phyloP scores from a whole-genome alignment of 1,140 invertebrate species.

The Agrypnia vestita region DNA sequence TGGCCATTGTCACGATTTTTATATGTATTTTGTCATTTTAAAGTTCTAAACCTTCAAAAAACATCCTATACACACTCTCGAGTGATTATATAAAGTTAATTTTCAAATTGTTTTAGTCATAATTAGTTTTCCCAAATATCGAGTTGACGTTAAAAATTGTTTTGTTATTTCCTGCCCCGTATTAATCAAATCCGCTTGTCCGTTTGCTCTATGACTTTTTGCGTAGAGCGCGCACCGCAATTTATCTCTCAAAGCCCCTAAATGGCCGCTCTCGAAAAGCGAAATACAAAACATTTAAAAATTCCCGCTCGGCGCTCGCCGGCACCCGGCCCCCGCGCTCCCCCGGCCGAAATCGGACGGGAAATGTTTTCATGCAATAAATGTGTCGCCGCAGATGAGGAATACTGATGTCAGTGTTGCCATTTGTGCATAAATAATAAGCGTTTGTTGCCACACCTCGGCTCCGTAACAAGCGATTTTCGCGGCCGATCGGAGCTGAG shows the following conservation, averaged over 20 bases:
- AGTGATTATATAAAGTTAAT: too few relatives aligned
- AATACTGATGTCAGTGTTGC: constrained; percentile 37
- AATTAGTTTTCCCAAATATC: too few relatives aligned
- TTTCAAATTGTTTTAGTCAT: too few relatives aligned
- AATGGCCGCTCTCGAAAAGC: not conserved
- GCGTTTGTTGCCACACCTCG: not conserved
- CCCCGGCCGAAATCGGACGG: not conserved
- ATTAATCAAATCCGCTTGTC: not conserved
- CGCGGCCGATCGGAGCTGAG: constrained; percentile 1
- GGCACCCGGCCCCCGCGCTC: constrained; percentile 1
- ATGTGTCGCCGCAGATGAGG: constrained; percentile 3
- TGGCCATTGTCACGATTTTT: too few relatives aligned
- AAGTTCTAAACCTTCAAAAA: too few relatives aligned
- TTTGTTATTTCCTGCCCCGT: too few relatives aligned
- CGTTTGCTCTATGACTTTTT: constrained; percentile 11
- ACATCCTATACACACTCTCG: too few relatives aligned
- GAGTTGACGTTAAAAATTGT: too few relatives aligned
- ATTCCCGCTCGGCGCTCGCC: not conserved
- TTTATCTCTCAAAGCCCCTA: constrained; percentile 1
- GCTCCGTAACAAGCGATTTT: constrained; percentile 40
- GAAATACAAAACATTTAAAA: constrained; percentile 11
- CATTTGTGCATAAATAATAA: constrained; percentile 24
- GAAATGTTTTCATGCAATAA: constrained; percentile 45
- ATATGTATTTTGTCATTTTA: too few relatives aligned
- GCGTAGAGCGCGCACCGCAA: not conserved